Conservation (phyloP, 2,113 vertebrate genomes). For the Rallus limicola region DNA sequence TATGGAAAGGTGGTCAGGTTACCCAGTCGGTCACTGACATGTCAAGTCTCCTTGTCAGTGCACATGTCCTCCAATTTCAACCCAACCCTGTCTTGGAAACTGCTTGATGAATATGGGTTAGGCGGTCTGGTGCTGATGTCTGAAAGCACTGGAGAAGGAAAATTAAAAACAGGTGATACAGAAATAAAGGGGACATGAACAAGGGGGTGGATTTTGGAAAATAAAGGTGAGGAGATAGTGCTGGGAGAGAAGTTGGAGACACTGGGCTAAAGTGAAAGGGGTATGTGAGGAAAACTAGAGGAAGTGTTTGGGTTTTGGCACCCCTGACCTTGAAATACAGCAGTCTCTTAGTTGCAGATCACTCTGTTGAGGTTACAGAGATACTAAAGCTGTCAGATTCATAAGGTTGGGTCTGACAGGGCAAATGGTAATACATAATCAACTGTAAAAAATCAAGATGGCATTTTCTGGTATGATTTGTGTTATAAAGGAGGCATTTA, state of each 20-base stretch:
- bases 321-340: not conserved
- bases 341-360: not conserved
- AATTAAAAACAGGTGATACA: not conserved
- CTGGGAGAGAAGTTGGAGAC: not conserved
- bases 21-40: not conserved
- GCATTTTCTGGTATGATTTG: not conserved
- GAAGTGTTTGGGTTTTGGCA: not conserved
- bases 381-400: not conserved
- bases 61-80: not conserved
- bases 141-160: not conserved
- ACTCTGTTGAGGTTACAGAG: not conserved
- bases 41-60: not conserved
- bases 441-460: not conserved
- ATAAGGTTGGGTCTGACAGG: not conserved
- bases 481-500: not conserved
- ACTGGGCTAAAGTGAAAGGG: not conserved
- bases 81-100: not conserved
- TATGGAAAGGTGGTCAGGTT: not conserved
- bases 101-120: not conserved
- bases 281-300: not conserved
- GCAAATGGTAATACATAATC: not conserved
- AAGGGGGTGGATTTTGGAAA: not conserved
- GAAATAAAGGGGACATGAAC: not conserved
- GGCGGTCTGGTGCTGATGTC: not conserved
- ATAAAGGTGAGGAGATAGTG: not conserved